A percentile compares a stretch with the other conserved stretches of the same genome.
Evolutionary conservation across 2,888 invertebrate genomes (phyloP).

Genomic region (Lasioglossum morio): DNA sequence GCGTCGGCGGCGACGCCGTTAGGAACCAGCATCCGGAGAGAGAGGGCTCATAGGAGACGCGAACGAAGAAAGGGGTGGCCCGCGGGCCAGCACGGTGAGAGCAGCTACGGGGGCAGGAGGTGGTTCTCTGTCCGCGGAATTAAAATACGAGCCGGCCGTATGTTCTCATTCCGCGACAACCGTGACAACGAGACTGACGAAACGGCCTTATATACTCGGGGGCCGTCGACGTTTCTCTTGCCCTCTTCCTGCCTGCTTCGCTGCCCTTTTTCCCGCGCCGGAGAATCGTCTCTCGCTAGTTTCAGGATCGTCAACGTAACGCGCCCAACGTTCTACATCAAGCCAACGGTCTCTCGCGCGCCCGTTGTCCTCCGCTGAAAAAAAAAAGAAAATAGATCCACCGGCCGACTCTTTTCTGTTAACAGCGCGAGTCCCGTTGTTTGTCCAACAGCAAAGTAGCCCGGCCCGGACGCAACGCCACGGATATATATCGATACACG

Average conservation of each 20-base stretch:
- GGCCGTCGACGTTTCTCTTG: conserved; percentile 69
- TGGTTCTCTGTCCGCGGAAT: conserved; percentile 82
- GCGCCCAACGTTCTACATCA: conserved; percentile 22
- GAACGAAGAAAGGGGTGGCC: conserved; percentile 75
- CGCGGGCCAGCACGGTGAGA: conserved; percentile 48
- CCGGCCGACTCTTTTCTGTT: conserved; percentile 46
- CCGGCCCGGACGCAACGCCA: not conserved
- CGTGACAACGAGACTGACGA: conserved; percentile 83
- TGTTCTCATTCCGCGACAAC: conserved; percentile 83
- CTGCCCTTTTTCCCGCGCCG: conserved; percentile 56
- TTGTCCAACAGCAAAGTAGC: conserved; percentile 54
- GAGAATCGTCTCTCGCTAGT: conserved; percentile 67
- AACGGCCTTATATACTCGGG: conserved; percentile 79
- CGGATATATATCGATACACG: conserved; percentile 54
- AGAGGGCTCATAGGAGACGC: conserved; percentile 73
- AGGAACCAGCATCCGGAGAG: conserved; percentile 58
- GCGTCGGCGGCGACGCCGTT: conserved; percentile 62
- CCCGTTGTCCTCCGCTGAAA: conserved; percentile 19
- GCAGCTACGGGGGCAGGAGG: conserved; percentile 65
- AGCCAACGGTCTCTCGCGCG: conserved; percentile 24
- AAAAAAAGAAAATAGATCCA: conserved; percentile 30
- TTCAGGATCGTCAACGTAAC: conserved; percentile 67
- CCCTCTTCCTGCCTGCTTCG: conserved; percentile 48
- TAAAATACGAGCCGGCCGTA: conserved; percentile 84
- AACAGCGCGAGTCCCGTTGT: conserved; percentile 41